Evolutionary conservation across 2,888 invertebrate genomes (phyloP), one percentile per base, ranked within the genome.

Genomic region (Schrankia costaestrigalis): DNA sequence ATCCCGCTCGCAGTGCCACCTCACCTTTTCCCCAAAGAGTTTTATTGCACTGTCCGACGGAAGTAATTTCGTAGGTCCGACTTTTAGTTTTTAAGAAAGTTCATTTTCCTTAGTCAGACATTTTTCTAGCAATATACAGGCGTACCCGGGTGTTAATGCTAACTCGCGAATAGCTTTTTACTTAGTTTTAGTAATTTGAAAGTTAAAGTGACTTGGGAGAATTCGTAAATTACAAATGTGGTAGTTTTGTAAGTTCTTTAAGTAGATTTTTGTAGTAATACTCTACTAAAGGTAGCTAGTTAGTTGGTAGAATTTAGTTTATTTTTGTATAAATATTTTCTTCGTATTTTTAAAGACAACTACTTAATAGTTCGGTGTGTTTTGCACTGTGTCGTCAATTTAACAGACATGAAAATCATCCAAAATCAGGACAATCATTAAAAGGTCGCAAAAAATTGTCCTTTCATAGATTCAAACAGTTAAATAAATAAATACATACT

Each of bases 11-110:
- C 35, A 53, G n/a, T 57, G 43, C 17, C 35, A 38, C 79, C 69
- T 28, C 52, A 46, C 68, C 56, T 56, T 58, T 58, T 50, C 63
- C 76, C 81, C 78, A 83, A 84, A 84, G 82, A 85, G 83, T 86
- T 85, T 83, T 86, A 85, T 86, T 82, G 81, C 85, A 67, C 71
- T 81, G 83, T 83, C 84, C 84, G 72, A 74, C 66, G 79, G 80
- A 86, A 86, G 86, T 83, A 86, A 85, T 86, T 86, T 84, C 75
- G 86, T 81, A 80, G 86, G 86, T 85, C 85, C 79, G 83, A 84
- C 83, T 86, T 80, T 77, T 81, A 84, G 80, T 82, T 84, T 82
- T 83, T 81, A 82, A 84, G 82, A 84, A 84, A 86, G 78, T 85
- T 81, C 78, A 81, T 84, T 85, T 81, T 72, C 69, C 68, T 66